Conservation (phyloP, 2,888 invertebrate genomes). For the Diachrysia chrysitis region DNA sequence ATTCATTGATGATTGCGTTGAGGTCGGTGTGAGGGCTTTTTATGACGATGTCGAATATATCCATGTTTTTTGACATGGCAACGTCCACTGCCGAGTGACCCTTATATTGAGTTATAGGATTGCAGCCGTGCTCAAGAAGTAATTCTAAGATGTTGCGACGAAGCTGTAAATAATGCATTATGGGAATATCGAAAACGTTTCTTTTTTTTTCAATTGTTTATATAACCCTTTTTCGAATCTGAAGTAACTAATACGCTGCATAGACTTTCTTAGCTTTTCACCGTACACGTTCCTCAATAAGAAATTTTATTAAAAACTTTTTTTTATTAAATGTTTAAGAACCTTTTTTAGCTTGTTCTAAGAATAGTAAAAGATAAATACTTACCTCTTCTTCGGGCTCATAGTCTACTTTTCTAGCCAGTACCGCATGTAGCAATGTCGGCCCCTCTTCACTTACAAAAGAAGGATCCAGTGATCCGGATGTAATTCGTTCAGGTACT, state of each 20-base stretch:
- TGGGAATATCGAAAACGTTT: too few species aligned
- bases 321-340: too few species aligned
- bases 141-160: slow-evolving; percentile 68
- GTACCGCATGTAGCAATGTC: slow-evolving; percentile 75
- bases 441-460: slow-evolving; percentile 66
- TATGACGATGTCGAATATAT: slow-evolving; percentile 73
- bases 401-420: slow-evolving; percentile 67
- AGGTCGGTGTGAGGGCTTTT: slow-evolving; percentile 71
- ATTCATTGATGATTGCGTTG: slow-evolving; percentile 74
- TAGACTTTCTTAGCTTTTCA: not conserved
- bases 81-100: slow-evolving; percentile 75
- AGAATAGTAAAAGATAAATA: not conserved
- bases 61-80: slow-evolving; percentile 67
- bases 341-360: slow-evolving; percentile 3
- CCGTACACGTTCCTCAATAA: not conserved
- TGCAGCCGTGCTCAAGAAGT: slow-evolving; percentile 74
- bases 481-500: slow-evolving; percentile 9
- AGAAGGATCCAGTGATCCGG: slow-evolving; percentile 10
- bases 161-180: slow-evolving; percentile 61
- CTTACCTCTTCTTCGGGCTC: slow-evolving; percentile 73
- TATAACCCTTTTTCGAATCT: too few species aligned
- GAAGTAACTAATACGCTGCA: too few species aligned
- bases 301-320: not conserved
- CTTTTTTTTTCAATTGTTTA: too few species aligned
- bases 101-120: slow-evolving; percentile 68